Conservation (phyloP, 2,888 invertebrate species). For the Latheticus oryzae region DNA sequence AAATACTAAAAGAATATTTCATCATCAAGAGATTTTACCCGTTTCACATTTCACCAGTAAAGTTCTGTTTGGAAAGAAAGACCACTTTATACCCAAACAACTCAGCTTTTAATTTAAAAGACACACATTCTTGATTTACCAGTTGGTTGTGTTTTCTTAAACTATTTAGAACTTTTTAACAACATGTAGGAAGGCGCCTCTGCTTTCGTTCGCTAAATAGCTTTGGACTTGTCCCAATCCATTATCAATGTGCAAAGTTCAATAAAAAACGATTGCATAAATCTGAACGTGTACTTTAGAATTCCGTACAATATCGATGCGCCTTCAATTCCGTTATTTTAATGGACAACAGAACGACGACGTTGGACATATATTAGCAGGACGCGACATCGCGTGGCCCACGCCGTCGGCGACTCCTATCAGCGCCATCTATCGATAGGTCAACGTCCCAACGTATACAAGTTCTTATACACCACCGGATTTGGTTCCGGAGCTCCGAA, state of each 20-base stretch:
- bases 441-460: constrained; percentile 50
- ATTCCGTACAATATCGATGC: constrained; percentile 53
- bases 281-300: constrained; percentile 49
- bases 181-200: too few species aligned
- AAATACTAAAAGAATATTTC: too few species aligned
- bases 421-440: constrained; percentile 59
- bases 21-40: too few species aligned
- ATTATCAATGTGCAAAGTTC: constrained; percentile 7
- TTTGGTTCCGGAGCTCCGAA: constrained; percentile 27
- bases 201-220: too few species aligned
- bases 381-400: constrained; percentile 58
- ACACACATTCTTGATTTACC: too few species aligned
- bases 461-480: constrained; percentile 8
- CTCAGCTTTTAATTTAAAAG: too few species aligned
- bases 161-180: too few species aligned
- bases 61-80: too few species aligned
- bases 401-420: constrained; percentile 54
- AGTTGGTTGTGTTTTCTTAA: too few species aligned
- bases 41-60: too few species aligned
- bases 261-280: constrained; percentile 41
- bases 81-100: too few species aligned
- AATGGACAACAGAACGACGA: constrained; percentile 54
- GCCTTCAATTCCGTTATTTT: constrained; percentile 55
- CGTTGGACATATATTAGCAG: constrained; percentile 57
- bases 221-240: background rate